These are phyloP conservation scores for Lepilemur ruficaudatus DNA, from an alignment of 2,797 vertebrate species.

Conservation along the genomic window DNA sequence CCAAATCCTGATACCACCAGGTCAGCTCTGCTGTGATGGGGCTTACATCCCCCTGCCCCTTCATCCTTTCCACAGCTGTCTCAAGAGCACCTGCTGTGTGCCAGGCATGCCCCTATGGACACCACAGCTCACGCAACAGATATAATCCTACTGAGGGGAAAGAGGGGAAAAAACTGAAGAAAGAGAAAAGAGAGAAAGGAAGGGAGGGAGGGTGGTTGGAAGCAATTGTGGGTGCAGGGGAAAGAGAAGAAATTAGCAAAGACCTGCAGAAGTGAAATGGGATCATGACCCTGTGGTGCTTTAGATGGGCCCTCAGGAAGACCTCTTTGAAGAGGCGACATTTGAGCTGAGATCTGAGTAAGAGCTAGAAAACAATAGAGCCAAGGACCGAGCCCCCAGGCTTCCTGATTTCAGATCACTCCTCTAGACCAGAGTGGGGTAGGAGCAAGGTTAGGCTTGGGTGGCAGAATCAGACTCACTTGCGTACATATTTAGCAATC, in stretches of 20 bases:
- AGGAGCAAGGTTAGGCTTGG: not conserved
- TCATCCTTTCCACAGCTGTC: not conserved
- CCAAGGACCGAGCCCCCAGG: not conserved
- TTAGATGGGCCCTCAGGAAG: not conserved
- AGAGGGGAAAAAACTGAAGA: no score
- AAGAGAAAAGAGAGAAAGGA: no score
- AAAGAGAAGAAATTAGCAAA: no score
- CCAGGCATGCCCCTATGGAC: no score
- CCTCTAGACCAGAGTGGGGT: not conserved
- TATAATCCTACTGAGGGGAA: no score
- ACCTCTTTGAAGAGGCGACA: not conserved
- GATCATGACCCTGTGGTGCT: no score
- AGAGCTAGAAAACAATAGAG: not conserved
- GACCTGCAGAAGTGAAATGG: no score
- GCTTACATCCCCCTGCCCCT: no score
- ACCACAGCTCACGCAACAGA: no score
- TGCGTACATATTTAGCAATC: not conserved
- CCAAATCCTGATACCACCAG: not conserved
- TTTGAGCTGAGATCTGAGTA: not conserved
- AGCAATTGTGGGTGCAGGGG: no score
- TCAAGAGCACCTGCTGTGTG: no score
- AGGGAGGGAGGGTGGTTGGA: no score
- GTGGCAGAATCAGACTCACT: not conserved
- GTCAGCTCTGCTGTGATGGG: not conserved
- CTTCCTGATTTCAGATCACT: not conserved